phyloP scores from a whole-genome alignment of 2,888 invertebrate genomes.

The Athalia rosae region DNA sequence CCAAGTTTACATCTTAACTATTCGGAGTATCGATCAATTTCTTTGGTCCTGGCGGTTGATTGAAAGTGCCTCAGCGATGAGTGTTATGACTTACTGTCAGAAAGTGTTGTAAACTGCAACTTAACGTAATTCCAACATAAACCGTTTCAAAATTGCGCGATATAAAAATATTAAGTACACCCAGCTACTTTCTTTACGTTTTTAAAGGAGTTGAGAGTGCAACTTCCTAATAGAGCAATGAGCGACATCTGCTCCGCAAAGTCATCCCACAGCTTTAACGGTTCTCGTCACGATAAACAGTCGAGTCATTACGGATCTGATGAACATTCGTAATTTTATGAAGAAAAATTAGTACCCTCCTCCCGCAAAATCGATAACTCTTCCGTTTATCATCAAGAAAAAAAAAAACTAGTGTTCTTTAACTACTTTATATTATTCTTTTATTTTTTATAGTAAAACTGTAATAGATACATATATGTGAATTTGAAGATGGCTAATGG shows the following conservation, averaged over 20 bases:
- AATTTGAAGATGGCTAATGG: background rate
- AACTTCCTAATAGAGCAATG: conserved; percentile 46
- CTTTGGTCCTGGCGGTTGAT: background rate
- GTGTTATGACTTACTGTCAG: background rate
- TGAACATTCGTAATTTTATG: background rate
- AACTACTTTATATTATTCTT: too few relatives aligned
- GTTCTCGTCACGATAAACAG: conserved; percentile 34
- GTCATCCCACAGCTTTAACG: conserved; percentile 25
- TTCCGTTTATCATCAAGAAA: too few relatives aligned
- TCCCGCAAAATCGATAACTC: too few relatives aligned
- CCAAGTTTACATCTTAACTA: too few relatives aligned
- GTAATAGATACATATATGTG: too few relatives aligned
- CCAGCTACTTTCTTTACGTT: conserved; percentile 30
- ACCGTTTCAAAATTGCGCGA: conserved; percentile 27
- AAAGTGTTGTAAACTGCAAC: conserved; percentile 19
- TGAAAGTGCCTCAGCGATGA: background rate
- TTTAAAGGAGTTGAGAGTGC: conserved; percentile 43
- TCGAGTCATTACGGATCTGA: conserved; percentile 25
- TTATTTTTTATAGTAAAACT: too few relatives aligned
- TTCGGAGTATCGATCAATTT: background rate
- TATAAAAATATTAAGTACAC: conserved; percentile 40
- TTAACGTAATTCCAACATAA: conserved; percentile 37
- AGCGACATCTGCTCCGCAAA: conserved; percentile 40
- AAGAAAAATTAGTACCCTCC: too few relatives aligned
- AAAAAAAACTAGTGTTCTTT: too few relatives aligned